Conservation (phyloP, 2,113 vertebrate genomes). For the Pachycephala philippinensis region DNA sequence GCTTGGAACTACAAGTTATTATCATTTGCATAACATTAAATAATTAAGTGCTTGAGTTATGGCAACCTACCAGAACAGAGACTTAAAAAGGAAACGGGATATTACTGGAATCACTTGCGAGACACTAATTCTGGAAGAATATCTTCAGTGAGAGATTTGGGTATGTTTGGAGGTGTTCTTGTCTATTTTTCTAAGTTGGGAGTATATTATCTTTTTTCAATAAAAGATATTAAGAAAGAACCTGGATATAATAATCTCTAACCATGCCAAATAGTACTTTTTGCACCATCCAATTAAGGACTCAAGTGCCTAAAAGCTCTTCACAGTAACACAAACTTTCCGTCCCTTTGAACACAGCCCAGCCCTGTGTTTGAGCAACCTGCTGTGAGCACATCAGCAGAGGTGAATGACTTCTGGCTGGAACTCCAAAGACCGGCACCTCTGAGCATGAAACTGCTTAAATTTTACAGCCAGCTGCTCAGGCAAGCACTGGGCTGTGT, state of each 20-base stretch:
- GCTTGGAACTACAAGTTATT: not conserved
- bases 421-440: not conserved
- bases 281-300: not conserved
- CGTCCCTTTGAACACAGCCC: not conserved
- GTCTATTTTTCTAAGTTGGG: not conserved
- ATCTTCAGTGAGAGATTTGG: not conserved
- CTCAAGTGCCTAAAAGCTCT: not conserved
- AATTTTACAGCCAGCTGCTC: not conserved
- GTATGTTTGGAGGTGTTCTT: not conserved
- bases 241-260: not conserved
- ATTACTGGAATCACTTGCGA: not conserved
- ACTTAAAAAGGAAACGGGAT: not conserved
- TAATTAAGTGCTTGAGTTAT: not conserved
- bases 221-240: not conserved
- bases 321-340: not conserved
- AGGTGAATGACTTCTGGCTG: not conserved
- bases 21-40: not conserved
- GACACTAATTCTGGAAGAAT: not conserved
- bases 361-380: not conserved
- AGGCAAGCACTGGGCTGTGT: not conserved
- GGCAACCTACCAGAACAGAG: not conserved
- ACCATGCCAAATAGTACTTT: not conserved
- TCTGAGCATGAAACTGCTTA: not conserved
- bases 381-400: not conserved
- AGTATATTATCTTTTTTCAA: not conserved